phyloP scores from a whole-genome alignment of 2,797 vertebrate species.

The Chelon labrosus region DNA sequence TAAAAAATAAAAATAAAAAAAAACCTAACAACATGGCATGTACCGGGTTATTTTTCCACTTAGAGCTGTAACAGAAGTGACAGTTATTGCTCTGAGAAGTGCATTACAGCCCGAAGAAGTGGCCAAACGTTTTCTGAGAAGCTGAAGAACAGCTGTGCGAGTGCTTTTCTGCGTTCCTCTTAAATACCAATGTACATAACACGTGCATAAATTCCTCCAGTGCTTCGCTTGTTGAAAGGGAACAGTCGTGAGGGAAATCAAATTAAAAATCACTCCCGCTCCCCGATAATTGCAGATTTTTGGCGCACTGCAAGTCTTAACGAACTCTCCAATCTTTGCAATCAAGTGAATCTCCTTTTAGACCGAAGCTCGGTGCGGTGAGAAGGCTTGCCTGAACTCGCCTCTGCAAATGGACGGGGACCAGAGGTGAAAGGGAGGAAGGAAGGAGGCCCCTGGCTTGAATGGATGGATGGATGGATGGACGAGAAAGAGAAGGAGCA shows the following conservation, averaged over 20 bases:
- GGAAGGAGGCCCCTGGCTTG: not conserved
- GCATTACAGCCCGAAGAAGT: slow-evolving; percentile 1
- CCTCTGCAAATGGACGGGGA: slow-evolving; percentile 18
- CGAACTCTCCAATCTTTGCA: not conserved
- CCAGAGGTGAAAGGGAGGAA: slow-evolving; percentile 8
- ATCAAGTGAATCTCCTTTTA: slow-evolving; percentile 20
- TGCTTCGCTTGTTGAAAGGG: too few relatives aligned
- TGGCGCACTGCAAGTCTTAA: not conserved
- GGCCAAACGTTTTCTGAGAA: too few relatives aligned
- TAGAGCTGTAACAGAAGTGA: slow-evolving; percentile 16
- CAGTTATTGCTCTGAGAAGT: slow-evolving; percentile 27
- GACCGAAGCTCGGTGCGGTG: slow-evolving; percentile 11
- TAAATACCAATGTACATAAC: too few relatives aligned
- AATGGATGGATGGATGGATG: slow-evolving; percentile 6
- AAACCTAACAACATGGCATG: slow-evolving; percentile 11
- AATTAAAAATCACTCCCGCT: too few relatives aligned
- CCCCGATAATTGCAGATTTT: slow-evolving; percentile 1
- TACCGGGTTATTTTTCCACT: slow-evolving; percentile 15
- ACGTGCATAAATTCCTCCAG: not conserved
- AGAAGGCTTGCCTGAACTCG: slow-evolving; percentile 40
- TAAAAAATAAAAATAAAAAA: slow-evolving; percentile 3
- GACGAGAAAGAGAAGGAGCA: slow-evolving; percentile 11
- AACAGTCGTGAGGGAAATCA: too few relatives aligned
- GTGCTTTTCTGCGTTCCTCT: slow-evolving; percentile 12
- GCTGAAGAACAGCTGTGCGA: slow-evolving; percentile 36